Base-by-base conservation (phyloP, 1,140 invertebrate genomes). In the Drosophila melanica region DNA sequence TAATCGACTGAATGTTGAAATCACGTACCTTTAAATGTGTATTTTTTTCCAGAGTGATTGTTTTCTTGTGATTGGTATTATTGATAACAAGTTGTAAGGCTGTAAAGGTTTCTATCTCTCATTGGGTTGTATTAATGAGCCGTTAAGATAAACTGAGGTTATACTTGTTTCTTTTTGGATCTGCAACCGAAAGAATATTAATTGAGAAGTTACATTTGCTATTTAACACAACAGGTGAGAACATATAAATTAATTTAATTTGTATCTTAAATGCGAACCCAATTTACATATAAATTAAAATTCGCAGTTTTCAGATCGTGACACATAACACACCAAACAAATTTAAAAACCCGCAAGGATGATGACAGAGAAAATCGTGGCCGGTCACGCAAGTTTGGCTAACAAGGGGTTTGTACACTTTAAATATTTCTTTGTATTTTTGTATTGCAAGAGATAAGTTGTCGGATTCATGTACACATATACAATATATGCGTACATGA, bases 281-380 rank as follows among this genome's bases (percentile, higher is more conserved):
- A 18, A 41, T 20, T 23, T 30, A 70, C 37, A 47, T 14, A 62
- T 64, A 58, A 71, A 75, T 16, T 35, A 33, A 18, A 23, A 45
- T 60, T 14, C 58, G 58, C 37, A 53, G 44, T 48, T 55, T 64
- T 70, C 48, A 80, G 59, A 76, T 50, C 45, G 44, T 55, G 35
- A 37, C 75, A 62, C 27, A 27, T 37, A 68, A 68, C 50, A 55
- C 11, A 54, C 11, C 57, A 45, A 54, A 48, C 62, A 12, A 47
- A 54, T 70, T 60, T 51, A 60, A 35, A 64, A 59, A 67, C 57
- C 60, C 53, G 57, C 54, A 57, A 66, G 50, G 51, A 94, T 94
- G 93, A 94, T 94, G 93, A 93, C 93, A 84, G 93, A 94, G 92
- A 94, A 93, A 92, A 93, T 93, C 92, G 92, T 92, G 92, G 91